Percentiles rank a stretch among this genome's conserved stretches.
Evolutionary conservation across 2,797 vertebrate genomes (phyloP).

Genomic region (Leptatherina wallacei): DNA sequence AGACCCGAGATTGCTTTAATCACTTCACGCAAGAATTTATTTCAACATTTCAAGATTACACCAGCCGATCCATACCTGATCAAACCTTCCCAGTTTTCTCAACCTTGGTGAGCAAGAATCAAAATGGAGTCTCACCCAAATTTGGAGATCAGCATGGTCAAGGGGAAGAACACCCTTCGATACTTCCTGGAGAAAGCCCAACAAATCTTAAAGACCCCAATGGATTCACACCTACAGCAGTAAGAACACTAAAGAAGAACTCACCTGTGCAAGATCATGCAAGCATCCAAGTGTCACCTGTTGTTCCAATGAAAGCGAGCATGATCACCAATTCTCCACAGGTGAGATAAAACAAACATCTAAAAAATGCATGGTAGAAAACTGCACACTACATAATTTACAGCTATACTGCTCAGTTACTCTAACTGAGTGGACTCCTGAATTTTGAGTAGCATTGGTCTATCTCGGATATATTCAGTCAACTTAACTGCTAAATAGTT

Average conservation of each 20-base stretch:
- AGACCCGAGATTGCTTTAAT: slow-evolving; percentile 7
- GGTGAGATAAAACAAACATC: slow-evolving; percentile 43
- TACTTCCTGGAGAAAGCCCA: slow-evolving; percentile 11
- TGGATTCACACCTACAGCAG: slow-evolving; percentile 10
- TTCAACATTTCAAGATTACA: slow-evolving; percentile 34
- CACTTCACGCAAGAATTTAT: slow-evolving; percentile 33
- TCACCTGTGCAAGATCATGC: slow-evolving; percentile 31
- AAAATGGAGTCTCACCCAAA: slow-evolving; percentile 30
- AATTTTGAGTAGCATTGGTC: neutral
- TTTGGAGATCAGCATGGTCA: slow-evolving; percentile 11
- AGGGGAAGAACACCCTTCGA: slow-evolving; percentile 1
- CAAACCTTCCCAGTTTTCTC: neutral
- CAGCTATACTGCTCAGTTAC: neutral
- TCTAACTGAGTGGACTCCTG: neutral
- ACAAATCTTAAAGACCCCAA: slow-evolving; percentile 13
- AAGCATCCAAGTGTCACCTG: slow-evolving; percentile 17
- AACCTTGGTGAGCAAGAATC: slow-evolving; percentile 14
- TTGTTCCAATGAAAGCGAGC: slow-evolving; percentile 19
- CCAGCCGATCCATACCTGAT: slow-evolving; percentile 12
- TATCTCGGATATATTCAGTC: neutral
- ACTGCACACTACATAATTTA: neutral
- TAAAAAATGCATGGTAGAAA: neutral
- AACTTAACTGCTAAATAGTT: too few relatives aligned
- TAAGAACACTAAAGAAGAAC: slow-evolving; percentile 17
- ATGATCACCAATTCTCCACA: slow-evolving; percentile 8